phyloP scores from a whole-genome alignment of 2,797 vertebrate species.

The Muscicapa comitata region DNA sequence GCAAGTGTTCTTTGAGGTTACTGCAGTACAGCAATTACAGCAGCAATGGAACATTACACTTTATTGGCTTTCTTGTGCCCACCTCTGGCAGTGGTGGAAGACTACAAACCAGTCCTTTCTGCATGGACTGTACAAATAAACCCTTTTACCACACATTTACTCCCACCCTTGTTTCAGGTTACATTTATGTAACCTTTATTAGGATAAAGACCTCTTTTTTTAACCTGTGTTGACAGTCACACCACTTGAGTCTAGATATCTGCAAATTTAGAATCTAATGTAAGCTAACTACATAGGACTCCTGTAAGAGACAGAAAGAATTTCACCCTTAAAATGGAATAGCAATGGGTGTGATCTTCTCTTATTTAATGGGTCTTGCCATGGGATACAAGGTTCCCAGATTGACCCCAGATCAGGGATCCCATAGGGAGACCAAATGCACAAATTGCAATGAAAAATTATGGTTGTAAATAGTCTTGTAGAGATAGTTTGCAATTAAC shows the following conservation, averaged over 20 bases:
- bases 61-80: not conserved
- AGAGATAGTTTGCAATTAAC: not conserved
- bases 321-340: not conserved
- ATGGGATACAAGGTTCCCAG: accelerated
- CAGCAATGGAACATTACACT: not conserved
- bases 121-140: not conserved
- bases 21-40: not conserved
- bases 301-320: not conserved
- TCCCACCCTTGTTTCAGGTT: not conserved
- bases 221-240: not conserved
- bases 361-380: not conserved
- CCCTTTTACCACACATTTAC: not conserved
- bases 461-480: not conserved
- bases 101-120: not conserved
- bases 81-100: not conserved
- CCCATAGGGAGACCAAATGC: not conserved
- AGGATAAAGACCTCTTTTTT: accelerated
- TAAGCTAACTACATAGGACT: not conserved
- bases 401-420: not conserved
- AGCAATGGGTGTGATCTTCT: not conserved
- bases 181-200: not conserved
- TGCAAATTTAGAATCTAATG: not conserved
- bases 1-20: not conserved
- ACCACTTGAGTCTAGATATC: not conserved
- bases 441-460: not conserved